A percentile compares a stretch with the other conserved stretches of the same genome.
phyloP scores from a whole-genome alignment of 2,888 invertebrate species.

The Melinopterus prodromus region DNA sequence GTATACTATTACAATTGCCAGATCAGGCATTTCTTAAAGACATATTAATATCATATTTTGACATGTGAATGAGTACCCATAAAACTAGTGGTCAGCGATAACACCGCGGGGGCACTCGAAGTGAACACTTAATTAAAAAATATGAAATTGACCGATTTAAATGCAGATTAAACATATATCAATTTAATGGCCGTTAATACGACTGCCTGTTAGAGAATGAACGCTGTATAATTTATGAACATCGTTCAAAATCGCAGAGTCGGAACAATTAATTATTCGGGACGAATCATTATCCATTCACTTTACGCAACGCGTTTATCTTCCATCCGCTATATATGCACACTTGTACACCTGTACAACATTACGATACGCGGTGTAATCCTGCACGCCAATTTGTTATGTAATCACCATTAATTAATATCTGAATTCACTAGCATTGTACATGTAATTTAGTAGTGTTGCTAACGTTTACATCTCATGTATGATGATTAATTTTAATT shows the following conservation, averaged over 20 bases:
- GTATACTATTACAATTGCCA: too few relatives aligned
- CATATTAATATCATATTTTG: too few relatives aligned
- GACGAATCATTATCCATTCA: background rate
- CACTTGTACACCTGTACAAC: background rate
- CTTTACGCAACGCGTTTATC: background rate
- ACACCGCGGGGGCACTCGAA: too few relatives aligned
- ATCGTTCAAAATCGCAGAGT: background rate
- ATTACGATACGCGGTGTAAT: background rate
- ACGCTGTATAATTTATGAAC: conserved; percentile 4
- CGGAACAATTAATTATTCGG: conserved; percentile 4
- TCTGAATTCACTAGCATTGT: too few relatives aligned
- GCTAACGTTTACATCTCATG: too few relatives aligned
- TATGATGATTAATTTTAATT: too few relatives aligned
- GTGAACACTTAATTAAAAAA: background rate
- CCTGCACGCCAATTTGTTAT: background rate
- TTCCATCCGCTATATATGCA: background rate
- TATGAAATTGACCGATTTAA: background rate
- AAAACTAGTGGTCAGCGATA: too few relatives aligned
- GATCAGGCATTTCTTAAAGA: too few relatives aligned
- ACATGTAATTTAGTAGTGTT: too few relatives aligned
- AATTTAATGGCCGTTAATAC: background rate
- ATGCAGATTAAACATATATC: background rate
- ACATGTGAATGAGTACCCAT: too few relatives aligned
- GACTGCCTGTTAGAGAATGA: background rate
- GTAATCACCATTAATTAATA: conserved; percentile 4